Evolutionary conservation across 1,140 invertebrate species (phyloP).

Genomic region (Triops cancriformis): DNA sequence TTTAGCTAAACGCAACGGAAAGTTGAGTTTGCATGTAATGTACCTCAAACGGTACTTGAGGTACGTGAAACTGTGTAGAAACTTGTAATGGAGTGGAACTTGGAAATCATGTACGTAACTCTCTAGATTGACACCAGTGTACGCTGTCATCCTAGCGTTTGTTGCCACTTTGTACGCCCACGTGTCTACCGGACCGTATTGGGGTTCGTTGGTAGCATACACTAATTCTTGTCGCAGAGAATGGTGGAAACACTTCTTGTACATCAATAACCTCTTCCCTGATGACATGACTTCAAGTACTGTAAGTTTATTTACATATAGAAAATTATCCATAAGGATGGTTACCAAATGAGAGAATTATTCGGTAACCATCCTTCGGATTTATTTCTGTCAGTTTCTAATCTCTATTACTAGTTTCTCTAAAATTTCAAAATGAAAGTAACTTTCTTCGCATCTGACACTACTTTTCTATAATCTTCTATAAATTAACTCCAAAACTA

Average conservation of each 20-base stretch:
- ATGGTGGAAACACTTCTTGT: slow-evolving; percentile 43
- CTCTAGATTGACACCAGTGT: slow-evolving; percentile 65
- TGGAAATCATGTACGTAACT: background rate
- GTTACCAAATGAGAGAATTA: too few species aligned
- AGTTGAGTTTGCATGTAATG: slow-evolving; percentile 24
- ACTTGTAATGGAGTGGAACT: background rate
- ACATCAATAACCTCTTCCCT: slow-evolving; percentile 18
- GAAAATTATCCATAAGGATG: too few species aligned
- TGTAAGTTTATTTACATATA: background rate
- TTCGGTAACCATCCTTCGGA: too few species aligned
- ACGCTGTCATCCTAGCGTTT: slow-evolving; percentile 69
- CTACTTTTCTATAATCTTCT: too few species aligned
- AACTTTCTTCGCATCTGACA: too few species aligned
- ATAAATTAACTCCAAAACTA: too few species aligned
- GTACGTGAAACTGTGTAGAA: background rate
- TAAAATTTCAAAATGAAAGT: too few species aligned
- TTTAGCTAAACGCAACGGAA: slow-evolving; percentile 27
- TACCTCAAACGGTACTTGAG: slow-evolving; percentile 29
- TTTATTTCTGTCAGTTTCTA: too few species aligned
- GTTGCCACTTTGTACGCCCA: slow-evolving; percentile 60
- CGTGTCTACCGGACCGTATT: slow-evolving; percentile 56
- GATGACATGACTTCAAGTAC: background rate
- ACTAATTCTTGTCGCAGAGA: slow-evolving; percentile 50
- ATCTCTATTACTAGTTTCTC: too few species aligned
- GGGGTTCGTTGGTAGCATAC: slow-evolving; percentile 49